Base-by-base conservation (phyloP, 2,888 invertebrate genomes). In the Mimumesa dahlbomi region DNA sequence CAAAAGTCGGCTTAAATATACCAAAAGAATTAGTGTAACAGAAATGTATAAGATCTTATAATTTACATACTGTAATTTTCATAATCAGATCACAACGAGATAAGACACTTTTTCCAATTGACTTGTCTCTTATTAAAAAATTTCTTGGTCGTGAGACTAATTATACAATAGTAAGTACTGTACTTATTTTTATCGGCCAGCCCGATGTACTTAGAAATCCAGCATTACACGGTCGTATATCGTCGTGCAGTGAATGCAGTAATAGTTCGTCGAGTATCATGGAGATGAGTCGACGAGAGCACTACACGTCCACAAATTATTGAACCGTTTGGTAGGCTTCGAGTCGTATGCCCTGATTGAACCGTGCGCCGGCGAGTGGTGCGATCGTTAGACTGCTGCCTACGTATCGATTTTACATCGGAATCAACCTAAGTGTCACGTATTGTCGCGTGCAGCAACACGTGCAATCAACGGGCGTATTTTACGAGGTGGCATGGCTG, bases 271-370 rank as follows among this genome's bases (percentile, higher is more conserved):
- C 43, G 54, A 63, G 45, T 63, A 63, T 64, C 71, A 48, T 14
- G 50, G 43, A 34, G 68, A 68, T 65, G 72, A 68, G 68, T 45
- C 45, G 52, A 38, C 18, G 43, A 36, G 19, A 9, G 18, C 19
- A 31, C 38, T 56, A 42, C 54, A 50, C 43, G 56, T 62, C 34
- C 45, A 49, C 50, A 48, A 74, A 77, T 70, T 77, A 77, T 74
- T 62, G 69, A 69, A 52, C 67, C 63, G 62, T 52, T 67, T 49
- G 56, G 50, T 43, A 19, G 53, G 58, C 49, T 59, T 57, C 50
- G 25, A 52, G 29, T 61, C 43, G 50, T 9, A 25, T 7, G 22
- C 49, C 53, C 49, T 69, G 70, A 71, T 71, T 69, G 71, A 63
- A 58, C 62, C 62, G 54, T 34, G 42, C 62, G n/a, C 18, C 48